A percentile compares a stretch with the other conserved stretches of the same genome.
Conservation (phyloP, 2,113 vertebrate genomes). For the Plecturocebus donacophilus region DNA sequence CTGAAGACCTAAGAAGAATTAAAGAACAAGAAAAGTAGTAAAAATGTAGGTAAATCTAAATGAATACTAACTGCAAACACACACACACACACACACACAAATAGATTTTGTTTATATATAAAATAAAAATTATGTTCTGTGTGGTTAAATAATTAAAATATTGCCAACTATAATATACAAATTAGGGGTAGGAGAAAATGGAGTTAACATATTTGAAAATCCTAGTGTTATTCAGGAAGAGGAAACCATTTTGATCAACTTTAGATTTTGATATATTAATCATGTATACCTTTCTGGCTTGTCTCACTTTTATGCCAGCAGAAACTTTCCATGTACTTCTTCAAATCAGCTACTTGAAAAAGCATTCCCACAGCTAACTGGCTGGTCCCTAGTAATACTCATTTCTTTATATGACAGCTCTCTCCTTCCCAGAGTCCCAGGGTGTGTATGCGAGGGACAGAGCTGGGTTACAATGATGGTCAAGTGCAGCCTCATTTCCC, state of each 20-base stretch:
- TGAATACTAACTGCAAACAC: neutral
- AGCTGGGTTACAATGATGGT: neutral
- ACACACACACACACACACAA: neutral
- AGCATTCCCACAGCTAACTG: neutral
- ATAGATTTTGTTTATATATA: no score
- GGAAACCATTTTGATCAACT: neutral
- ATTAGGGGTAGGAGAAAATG: neutral
- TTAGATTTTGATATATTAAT: slow-evolving; percentile 14
- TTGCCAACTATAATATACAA: neutral
- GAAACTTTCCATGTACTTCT: neutral
- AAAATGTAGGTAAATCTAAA: neutral
- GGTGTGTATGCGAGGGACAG: neutral
- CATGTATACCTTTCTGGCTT: neutral
- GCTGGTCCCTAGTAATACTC: neutral
- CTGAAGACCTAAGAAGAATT: neutral
- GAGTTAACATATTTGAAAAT: neutral
- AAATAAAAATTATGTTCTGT: neutral
- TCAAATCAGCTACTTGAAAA: neutral
- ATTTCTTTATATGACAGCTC: neutral
- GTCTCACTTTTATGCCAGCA: neutral
- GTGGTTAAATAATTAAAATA: neutral
- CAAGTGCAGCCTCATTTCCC: neutral
- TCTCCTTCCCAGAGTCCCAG: neutral
- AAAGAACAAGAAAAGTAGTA: neutral
- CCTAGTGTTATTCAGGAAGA: neutral